Percentiles rank a stretch among this genome's conserved stretches.
Evolutionary conservation across 2,888 invertebrate genomes (phyloP).

Genomic region (Cylloceria caligata): DNA sequence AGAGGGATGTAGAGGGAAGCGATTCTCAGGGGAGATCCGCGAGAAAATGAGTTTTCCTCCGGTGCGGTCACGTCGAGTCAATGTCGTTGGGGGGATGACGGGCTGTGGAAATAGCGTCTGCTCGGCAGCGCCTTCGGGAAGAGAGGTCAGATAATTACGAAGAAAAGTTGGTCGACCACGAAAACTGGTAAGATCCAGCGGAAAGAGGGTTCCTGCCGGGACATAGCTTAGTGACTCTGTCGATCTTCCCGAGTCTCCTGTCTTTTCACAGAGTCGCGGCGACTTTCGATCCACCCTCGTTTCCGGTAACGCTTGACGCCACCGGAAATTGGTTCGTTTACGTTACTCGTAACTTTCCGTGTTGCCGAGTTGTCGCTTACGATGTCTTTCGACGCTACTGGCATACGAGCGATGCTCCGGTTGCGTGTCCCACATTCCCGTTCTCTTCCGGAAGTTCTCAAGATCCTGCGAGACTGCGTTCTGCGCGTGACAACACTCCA

Average conservation of each 20-base stretch:
- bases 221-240: conserved; percentile 17
- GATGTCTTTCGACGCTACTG: neutral
- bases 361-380: neutral
- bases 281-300: conserved; percentile 31
- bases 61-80: conserved; percentile 53
- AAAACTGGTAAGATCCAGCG: conserved; percentile 36
- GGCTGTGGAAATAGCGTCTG: conserved; percentile 22
- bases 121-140: neutral
- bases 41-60: conserved; percentile 60
- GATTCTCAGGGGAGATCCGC: conserved; percentile 50
- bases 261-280: conserved; percentile 24
- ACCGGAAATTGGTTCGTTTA: conserved; percentile 71
- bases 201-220: conserved; percentile 2
- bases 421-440: neutral
- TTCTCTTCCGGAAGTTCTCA: conserved; percentile 1
- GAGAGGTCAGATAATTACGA: conserved; percentile 56
- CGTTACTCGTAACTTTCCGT: conserved; percentile 59
- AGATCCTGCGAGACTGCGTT: conserved; percentile 8
- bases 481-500: conserved; percentile 27
- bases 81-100: conserved; percentile 50
- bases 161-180: conserved; percentile 42
- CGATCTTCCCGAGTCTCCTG: conserved; percentile 23
- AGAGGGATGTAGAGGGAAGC: neutral
- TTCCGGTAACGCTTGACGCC: conserved; percentile 44
- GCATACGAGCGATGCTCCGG: neutral